Evolutionary conservation across 1,140 invertebrate species (phyloP).

Genomic region (Himalopsyche phryganea): DNA sequence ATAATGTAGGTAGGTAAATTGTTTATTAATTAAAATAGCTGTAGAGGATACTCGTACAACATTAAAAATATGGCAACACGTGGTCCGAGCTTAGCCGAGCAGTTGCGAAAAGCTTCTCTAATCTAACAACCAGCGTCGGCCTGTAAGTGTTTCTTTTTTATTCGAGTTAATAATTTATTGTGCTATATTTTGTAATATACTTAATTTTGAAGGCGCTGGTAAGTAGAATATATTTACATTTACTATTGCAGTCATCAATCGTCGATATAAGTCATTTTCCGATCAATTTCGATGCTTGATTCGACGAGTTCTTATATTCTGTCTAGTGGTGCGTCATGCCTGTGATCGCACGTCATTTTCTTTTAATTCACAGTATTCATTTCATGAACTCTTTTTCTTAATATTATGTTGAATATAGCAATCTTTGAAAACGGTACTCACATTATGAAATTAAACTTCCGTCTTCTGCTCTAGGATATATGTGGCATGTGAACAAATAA

Average conservation of each 20-base stretch:
- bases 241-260: not conserved
- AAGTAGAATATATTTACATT: constrained; percentile 11
- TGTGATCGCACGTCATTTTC: constrained; percentile 22
- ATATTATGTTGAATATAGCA: no score
- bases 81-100: constrained; percentile 39
- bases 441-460: no score
- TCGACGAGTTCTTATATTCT: constrained; percentile 13
- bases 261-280: not conserved
- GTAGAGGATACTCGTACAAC: no score
- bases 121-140: constrained; percentile 50
- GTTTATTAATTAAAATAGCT: no score
- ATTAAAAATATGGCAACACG: no score
- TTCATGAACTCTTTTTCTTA: no score
- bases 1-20: no score
- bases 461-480: no score
- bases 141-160: constrained; percentile 40
- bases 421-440: no score
- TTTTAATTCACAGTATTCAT: constrained; percentile 1
- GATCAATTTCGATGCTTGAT: constrained; percentile 5
- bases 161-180: constrained; percentile 10
- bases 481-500: no score
- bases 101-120: constrained; percentile 48
- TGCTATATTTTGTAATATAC: constrained; percentile 17
- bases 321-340: constrained; percentile 27
- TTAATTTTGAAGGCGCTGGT: constrained; percentile 10